Evolutionary conservation across 2,888 invertebrate genomes (phyloP), one percentile per base, ranked within the genome.

Genomic region (Clusia tigrina): DNA sequence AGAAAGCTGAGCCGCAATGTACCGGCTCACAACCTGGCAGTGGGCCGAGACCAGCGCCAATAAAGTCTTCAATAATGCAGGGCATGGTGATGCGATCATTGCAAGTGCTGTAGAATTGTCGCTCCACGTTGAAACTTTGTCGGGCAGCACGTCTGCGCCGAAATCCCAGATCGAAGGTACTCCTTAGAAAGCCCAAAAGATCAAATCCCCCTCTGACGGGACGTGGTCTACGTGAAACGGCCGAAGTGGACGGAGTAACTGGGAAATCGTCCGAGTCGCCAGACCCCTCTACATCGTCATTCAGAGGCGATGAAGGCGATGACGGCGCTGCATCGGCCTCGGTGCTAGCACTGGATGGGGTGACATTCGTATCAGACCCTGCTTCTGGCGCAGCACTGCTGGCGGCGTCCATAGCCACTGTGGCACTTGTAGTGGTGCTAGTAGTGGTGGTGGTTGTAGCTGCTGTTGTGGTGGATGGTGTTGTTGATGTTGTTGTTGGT

Each of bases 31-130:
- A 94, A 9, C 89, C 79, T 0, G 82, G 82, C 38, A 81, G 52
- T 0, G 78, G 87, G 0, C 79, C 78, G 52, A 78, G 66, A 0
- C 82, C 82, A 2, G 79, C 91, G 85, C 90, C 89, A 64, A 94
- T 87, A 76, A 94, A 90, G 78, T 94, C 93, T 75, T 94, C 94
- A 60, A 91, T 90, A 76, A 94, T 93, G 73, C 94, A 94, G 0
- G 93, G 92, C 83, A 94, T 89, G 1, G 93, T 89, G 54, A 94
- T 88, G 55, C 90, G 87, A 78, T 94, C 93, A 15, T 84, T 84
- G 77, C 94, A 94, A 0, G 71, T 77, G 59, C 80, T 78, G 32
- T 71, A 79, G 64, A 80, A 78, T 54, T 84, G 83, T 1, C 80
- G 68, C 1, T 60, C 58, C 32, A 61, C 53, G 23, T 42, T 20